Percentiles rank a stretch among this genome's conserved stretches.
Evolutionary conservation across 2,888 invertebrate genomes (phyloP).

Genomic region (Oxyteleia sp.): DNA sequence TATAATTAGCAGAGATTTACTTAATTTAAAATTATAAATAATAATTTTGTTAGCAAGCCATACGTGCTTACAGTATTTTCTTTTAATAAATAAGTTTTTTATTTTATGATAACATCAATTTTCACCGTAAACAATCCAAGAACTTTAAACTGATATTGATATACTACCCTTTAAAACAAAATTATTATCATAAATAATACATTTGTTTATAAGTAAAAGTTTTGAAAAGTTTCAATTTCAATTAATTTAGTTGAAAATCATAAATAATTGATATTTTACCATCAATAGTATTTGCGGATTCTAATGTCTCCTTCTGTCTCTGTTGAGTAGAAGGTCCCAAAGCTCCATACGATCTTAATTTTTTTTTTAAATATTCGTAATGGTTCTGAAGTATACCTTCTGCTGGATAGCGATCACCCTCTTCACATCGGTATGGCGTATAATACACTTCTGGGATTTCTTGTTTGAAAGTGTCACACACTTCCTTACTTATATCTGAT

Average conservation of each 20-base stretch:
- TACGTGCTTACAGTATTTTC: too few relatives aligned
- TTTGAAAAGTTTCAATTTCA: background rate
- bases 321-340: background rate
- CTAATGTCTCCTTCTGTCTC: background rate
- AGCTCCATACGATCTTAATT: background rate
- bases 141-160: too few relatives aligned
- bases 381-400: slow-evolving; percentile 6
- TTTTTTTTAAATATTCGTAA: slow-evolving; percentile 14
- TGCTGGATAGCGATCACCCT: slow-evolving; percentile 14
- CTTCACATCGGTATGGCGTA: slow-evolving; percentile 16
- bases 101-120: too few relatives aligned
- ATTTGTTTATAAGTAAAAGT: background rate
- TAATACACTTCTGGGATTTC: slow-evolving; percentile 25
- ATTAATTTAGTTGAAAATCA: background rate
- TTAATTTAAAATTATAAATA: too few relatives aligned
- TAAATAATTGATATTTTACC: slow-evolving; percentile 2
- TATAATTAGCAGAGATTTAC: too few relatives aligned
- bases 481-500: background rate
- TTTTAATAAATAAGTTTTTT: too few relatives aligned
- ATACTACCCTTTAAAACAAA: background rate
- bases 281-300: background rate
- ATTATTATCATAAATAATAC: background rate
- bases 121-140: too few relatives aligned
- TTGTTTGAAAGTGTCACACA: slow-evolving; percentile 2
- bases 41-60: too few relatives aligned